A percentile compares a stretch with the other conserved stretches of the same genome.
Evolutionary conservation across 2,888 invertebrate genomes (phyloP).

Genomic region (Stenodera caucasica): DNA sequence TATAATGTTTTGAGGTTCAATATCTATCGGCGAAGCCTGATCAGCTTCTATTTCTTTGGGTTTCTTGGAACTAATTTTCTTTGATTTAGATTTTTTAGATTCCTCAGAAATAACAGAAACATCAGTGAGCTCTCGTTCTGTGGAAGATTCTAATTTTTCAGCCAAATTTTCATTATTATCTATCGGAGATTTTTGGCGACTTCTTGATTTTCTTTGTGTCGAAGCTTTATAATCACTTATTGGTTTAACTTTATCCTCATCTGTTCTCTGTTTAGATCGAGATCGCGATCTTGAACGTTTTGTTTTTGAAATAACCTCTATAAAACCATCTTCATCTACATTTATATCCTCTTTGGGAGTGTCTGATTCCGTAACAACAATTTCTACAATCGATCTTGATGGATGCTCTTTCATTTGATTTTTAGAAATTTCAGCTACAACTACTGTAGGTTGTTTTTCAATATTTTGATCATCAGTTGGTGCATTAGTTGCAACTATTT

Average conservation of each 20-base stretch:
- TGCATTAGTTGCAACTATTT: conserved; percentile 62
- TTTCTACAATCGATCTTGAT: conserved; percentile 25
- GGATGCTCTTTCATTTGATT: conserved; percentile 37
- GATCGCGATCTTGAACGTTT: conserved; percentile 59
- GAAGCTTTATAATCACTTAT: neutral
- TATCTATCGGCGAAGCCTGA: neutral
- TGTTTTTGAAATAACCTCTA: conserved; percentile 55
- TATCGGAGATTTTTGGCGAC: conserved; percentile 2
- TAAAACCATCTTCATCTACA: conserved; percentile 56
- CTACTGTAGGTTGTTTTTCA: conserved; percentile 10
- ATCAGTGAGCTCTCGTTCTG: conserved; percentile 21
- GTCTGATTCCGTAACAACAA: conserved; percentile 18
- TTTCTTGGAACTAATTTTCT: conserved; percentile 28
- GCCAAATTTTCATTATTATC: neutral
- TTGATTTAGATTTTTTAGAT: conserved; percentile 15
- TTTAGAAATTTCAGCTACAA: neutral
- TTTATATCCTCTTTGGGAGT: conserved; percentile 24
- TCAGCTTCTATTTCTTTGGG: conserved; percentile 11
- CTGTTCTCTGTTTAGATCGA: conserved; percentile 50
- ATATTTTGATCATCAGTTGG: conserved; percentile 42
- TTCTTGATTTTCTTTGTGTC: conserved; percentile 7
- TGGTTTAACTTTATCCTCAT: neutral
- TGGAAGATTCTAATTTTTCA: conserved; percentile 21
- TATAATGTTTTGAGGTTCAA: neutral
- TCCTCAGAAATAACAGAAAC: conserved; percentile 3